Evolutionary conservation across 2,113 vertebrate species (phyloP), one percentile per base, ranked within the genome.

Genomic region (Diglossa brunneiventris): DNA sequence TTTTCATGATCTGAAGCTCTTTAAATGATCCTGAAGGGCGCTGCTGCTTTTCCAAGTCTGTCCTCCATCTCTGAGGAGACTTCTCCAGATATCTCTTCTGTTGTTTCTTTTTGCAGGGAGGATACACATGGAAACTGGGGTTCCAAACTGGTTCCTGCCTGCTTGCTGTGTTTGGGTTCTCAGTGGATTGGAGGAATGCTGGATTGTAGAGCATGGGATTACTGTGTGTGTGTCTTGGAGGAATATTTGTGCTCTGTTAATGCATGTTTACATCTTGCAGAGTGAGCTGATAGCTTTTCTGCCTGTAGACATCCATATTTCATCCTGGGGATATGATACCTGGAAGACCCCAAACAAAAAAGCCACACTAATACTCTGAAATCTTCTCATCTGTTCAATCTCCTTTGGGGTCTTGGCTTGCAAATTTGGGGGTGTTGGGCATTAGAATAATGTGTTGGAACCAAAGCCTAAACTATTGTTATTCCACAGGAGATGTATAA

Each of bases 41-140:
- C 31, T 41, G 7, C n/a, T 85, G 8, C 26, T 37, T 91, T 67
- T 42, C 13, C 14, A 26, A 47, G 30, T 79, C 85, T 77, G 55
- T 47, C 39, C 47, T 53, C 8, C 22, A 21, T 70, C 10, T 83
- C 55, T 80, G 90, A 63, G 62, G 81, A 72, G 50, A 73, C 35
- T 4, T 76, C 24, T 83, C 7, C 11, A 39, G 74, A 69, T 58
- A 5, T 35, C 35, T 81, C 23, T 77, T 44, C 41, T 78, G 17
- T 62, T 79, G 15, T 26, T 69, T 41, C 50, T 66, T 42, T 67
- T 66, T 50, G 19, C 23, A 67, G 68, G 61, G 56, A 86, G 50
- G 37, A 13, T 30, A 7, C 1, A 0, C 8, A 1, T 37, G 58
- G 75, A 70, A 85, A 20, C 26, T 0, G 0, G 1, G 3, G 30